Evolutionary conservation across 2,113 vertebrate genomes (phyloP), one percentile per base, ranked within the genome.

Genomic region (Craseonycteris thonglongyai): DNA sequence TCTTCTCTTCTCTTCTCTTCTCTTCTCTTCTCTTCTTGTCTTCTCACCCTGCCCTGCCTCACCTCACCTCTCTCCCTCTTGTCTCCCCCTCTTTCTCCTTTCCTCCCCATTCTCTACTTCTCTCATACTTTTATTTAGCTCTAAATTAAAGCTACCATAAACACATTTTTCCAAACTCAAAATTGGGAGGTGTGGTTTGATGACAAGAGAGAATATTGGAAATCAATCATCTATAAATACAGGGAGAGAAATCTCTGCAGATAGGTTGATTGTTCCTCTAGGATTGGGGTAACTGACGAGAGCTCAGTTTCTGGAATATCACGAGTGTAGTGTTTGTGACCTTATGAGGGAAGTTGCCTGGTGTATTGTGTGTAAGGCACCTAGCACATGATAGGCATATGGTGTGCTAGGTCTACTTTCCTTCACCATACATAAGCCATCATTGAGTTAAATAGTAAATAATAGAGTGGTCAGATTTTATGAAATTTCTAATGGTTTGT

Each of bases 121-220:
- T 19, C n/a, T n/a, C n/a, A n/a, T n/a, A n/a, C n/a, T n/a, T n/a
- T n/a, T n/a, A n/a, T n/a, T n/a, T n/a, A n/a, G n/a, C n/a, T n/a
- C n/a, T n/a, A n/a, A n/a, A n/a, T n/a, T n/a, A n/a, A n/a, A n/a
- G n/a, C n/a, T n/a, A n/a, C n/a, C n/a, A n/a, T n/a, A n/a, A n/a
- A n/a, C n/a, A n/a, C n/a, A n/a, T n/a, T 58, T 74, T 91, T 79
- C n/a, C n/a, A 47, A 22, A n/a, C 45, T 95, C 42, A 75, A 80
- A 40, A 28, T 24, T 90, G 35, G 22, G n/a, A 83, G 45, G 49
- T 5, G 6, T 14, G 13, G 5, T 92, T 76, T 95, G 16, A 88
- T 51, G 72, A 96, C n/a, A 76, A 81, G n/a, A 95, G 16, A 75
- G 80, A 66, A 42, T 33, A 30, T 92, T 65, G 93, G 56, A 95